phyloP scores from a whole-genome alignment of 2,888 invertebrate species.

The Acanthosoma haemorrhoidale region DNA sequence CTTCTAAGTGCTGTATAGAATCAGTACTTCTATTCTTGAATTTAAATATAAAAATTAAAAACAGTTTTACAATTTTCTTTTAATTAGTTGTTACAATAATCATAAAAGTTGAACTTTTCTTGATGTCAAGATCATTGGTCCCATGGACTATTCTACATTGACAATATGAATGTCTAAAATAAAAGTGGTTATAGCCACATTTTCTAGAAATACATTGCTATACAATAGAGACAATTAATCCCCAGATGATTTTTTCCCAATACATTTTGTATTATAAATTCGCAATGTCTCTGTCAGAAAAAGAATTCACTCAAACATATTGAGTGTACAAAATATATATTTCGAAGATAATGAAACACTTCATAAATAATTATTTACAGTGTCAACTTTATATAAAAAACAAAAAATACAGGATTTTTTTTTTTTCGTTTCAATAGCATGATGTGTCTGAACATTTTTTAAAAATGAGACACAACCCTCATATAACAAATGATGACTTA shows the following conservation, averaged over 20 bases:
- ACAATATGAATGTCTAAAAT: slow-evolving; percentile 17
- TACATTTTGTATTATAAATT: slow-evolving; percentile 26
- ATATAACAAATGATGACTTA: not conserved
- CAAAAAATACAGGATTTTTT: not conserved
- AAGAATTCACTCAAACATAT: not conserved
- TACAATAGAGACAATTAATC: slow-evolving; percentile 3
- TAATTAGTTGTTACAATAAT: not conserved
- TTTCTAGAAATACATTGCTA: slow-evolving; percentile 14
- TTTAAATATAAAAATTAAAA: not conserved
- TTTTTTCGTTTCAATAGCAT: not conserved
- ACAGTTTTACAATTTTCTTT: slow-evolving; percentile 5
- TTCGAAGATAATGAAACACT: slow-evolving; percentile 18
- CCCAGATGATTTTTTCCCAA: not conserved
- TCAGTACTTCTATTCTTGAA: not conserved
- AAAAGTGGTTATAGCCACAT: slow-evolving; percentile 19
- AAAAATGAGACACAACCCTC: slow-evolving; percentile 22
- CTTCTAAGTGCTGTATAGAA: not conserved
- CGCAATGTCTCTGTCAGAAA: slow-evolving; percentile 14
- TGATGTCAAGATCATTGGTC: slow-evolving; percentile 36
- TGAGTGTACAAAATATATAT: slow-evolving; percentile 28
- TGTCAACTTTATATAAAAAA: not conserved
- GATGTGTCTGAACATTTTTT: not conserved
- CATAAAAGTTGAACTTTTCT: slow-evolving; percentile 8
- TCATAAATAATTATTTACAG: slow-evolving; percentile 23
- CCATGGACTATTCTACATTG: slow-evolving; percentile 38